Conservation (phyloP, 2,797 vertebrate genomes). For the Helostoma temminkii region DNA sequence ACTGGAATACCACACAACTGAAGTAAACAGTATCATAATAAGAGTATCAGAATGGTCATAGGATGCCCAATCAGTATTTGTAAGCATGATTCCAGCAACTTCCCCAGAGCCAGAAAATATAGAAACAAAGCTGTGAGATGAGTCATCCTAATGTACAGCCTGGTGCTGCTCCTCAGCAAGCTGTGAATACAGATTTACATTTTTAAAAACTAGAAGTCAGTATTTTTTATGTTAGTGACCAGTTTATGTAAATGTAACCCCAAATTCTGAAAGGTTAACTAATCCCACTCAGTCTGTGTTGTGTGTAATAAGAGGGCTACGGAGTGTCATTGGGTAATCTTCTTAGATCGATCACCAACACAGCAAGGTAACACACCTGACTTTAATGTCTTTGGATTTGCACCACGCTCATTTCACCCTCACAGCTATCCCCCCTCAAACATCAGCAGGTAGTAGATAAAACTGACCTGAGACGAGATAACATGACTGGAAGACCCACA, state of each 20-base stretch:
- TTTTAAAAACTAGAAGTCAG: slow-evolving; percentile 1
- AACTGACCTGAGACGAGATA: background rate
- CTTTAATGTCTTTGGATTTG: background rate
- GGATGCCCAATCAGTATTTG: slow-evolving; percentile 23
- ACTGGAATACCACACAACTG: slow-evolving; percentile 26
- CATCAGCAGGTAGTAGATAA: background rate
- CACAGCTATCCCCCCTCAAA: background rate
- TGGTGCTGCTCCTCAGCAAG: slow-evolving; percentile 20
- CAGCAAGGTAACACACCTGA: background rate
- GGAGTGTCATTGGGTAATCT: background rate
- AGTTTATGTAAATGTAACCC: slow-evolving; percentile 14
- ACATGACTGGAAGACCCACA: background rate
- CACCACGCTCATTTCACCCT: background rate
- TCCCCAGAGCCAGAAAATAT: slow-evolving; percentile 12
- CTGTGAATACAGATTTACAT: slow-evolving; percentile 14
- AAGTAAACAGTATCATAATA: slow-evolving; percentile 36
- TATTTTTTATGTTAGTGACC: background rate
- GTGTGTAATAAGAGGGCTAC: background rate
- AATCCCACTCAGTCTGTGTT: background rate
- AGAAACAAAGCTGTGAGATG: slow-evolving; percentile 23
- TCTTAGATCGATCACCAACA: background rate
- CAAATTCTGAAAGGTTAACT: slow-evolving; percentile 12
- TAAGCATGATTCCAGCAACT: slow-evolving; percentile 19
- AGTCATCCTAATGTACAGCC: slow-evolving; percentile 21
- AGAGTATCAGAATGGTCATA: slow-evolving; percentile 5